Conservation (phyloP, 2,797 vertebrate genomes). For the Neosilurus mollespiculum region DNA sequence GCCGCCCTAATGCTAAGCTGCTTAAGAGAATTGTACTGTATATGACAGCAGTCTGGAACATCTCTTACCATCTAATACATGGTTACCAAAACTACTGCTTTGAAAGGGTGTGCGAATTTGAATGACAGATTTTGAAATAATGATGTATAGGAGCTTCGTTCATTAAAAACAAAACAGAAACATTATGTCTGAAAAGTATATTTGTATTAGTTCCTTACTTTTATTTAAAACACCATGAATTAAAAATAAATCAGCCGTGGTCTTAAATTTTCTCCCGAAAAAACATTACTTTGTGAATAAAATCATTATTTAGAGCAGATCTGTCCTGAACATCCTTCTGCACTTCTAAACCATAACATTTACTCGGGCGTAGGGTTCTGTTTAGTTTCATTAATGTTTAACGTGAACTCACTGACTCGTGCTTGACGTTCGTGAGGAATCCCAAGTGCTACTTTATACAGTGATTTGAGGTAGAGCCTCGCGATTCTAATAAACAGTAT, state of each 20-base stretch:
- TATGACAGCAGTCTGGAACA: background rate
- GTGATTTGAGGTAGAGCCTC: background rate
- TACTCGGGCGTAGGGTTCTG: too few relatives aligned
- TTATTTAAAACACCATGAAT: too few relatives aligned
- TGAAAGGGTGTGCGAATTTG: background rate
- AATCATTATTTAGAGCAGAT: background rate
- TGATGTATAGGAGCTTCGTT: too few relatives aligned
- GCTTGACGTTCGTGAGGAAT: background rate
- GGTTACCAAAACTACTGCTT: too few relatives aligned
- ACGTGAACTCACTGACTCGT: background rate
- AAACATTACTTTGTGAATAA: background rate
- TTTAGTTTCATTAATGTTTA: background rate
- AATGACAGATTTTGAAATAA: background rate
- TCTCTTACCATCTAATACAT: too few relatives aligned
- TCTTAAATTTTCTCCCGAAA: too few relatives aligned
- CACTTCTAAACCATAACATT: background rate
- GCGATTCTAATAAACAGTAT: background rate
- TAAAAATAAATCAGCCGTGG: too few relatives aligned
- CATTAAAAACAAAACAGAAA: background rate
- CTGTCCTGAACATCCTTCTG: background rate
- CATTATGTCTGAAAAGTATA: background rate
- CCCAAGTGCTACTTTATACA: background rate
- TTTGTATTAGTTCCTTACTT: too few relatives aligned
- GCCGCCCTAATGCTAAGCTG: background rate
- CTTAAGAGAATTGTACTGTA: background rate